Evolutionary conservation across 2,113 vertebrate genomes (phyloP).

Genomic region (Atlantisia rogersi): DNA sequence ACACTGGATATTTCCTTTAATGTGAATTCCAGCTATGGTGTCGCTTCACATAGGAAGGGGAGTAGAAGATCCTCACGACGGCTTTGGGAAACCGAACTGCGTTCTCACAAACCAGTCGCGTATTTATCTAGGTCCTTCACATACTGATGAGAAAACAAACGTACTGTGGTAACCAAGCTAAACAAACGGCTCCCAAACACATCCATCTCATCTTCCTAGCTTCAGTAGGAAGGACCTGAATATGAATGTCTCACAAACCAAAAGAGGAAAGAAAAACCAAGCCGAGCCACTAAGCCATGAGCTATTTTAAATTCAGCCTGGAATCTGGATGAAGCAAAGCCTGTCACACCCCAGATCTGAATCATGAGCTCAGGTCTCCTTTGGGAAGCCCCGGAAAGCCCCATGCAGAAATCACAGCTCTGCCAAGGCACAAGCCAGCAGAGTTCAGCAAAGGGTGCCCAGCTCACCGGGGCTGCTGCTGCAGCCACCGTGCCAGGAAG

Average conservation of each 20-base stretch:
- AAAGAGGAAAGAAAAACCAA: background rate
- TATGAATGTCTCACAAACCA: background rate
- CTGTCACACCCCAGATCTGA: background rate
- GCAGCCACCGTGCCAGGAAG: rapidly evolving
- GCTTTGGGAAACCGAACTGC: background rate
- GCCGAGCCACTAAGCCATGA: background rate
- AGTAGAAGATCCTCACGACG: background rate
- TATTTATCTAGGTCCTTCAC: background rate
- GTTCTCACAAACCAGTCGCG: background rate
- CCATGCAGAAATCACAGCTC: background rate
- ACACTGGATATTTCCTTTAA: conserved; percentile 17
- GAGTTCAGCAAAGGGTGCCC: background rate
- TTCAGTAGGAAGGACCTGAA: background rate
- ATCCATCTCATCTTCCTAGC: background rate
- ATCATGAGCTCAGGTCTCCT: background rate
- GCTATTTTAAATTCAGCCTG: background rate
- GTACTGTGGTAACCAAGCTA: background rate
- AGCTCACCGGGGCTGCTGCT: too few relatives aligned
- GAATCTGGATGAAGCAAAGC: background rate
- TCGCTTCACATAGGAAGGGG: background rate
- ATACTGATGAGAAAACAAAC: background rate
- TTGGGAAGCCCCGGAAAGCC: conserved; percentile 6
- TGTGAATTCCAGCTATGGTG: conserved; percentile 3
- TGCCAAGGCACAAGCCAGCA: rapidly evolving
- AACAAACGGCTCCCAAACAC: background rate